Percentiles rank a stretch among this genome's conserved stretches.
These are phyloP conservation scores for Ochropleura leucogaster DNA, from an alignment of 2,888 invertebrate genomes.

Conservation along the genomic window DNA sequence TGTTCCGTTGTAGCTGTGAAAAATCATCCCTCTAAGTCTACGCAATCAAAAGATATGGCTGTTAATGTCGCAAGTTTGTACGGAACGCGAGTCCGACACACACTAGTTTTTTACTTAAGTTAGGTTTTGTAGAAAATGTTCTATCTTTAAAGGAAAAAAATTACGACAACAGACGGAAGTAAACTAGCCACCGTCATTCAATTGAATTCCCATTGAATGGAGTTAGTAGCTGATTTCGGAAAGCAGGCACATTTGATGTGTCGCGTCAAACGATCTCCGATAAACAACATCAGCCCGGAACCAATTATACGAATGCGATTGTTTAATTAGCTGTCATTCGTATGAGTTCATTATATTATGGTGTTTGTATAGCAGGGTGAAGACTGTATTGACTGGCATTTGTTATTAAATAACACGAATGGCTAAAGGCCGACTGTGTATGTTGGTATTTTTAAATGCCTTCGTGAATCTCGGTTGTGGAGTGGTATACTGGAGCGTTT, in stretches of 20 bases:
- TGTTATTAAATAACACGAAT: constrained; percentile 8
- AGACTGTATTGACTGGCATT: constrained; percentile 5
- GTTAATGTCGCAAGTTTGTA: too few relatives aligned
- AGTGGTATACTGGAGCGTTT: not conserved
- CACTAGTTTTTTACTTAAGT: too few relatives aligned
- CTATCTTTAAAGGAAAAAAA: too few relatives aligned
- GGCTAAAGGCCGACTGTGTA: not conserved
- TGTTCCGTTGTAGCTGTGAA: too few relatives aligned
- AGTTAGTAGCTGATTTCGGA: constrained; percentile 12
- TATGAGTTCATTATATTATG: not conserved
- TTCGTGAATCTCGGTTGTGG: not conserved
- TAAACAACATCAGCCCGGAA: constrained; percentile 9
- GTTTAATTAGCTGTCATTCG: constrained; percentile 42
- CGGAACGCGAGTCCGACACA: too few relatives aligned
- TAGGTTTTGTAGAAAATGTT: too few relatives aligned
- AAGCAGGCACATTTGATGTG: not conserved
- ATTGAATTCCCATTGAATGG: not conserved
- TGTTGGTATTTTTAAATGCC: not conserved
- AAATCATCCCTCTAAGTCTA: too few relatives aligned
- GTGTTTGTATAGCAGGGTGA: not conserved
- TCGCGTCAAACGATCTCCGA: constrained; percentile 7
- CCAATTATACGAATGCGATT: constrained; percentile 25
- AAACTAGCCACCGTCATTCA: not conserved
- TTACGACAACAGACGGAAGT: too few relatives aligned
- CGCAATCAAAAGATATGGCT: too few relatives aligned